A percentile compares a stretch with the other conserved stretches of the same genome.
These are phyloP conservation scores for Nicator chloris DNA, from an alignment of 2,113 vertebrate species.

Conservation along the genomic window DNA sequence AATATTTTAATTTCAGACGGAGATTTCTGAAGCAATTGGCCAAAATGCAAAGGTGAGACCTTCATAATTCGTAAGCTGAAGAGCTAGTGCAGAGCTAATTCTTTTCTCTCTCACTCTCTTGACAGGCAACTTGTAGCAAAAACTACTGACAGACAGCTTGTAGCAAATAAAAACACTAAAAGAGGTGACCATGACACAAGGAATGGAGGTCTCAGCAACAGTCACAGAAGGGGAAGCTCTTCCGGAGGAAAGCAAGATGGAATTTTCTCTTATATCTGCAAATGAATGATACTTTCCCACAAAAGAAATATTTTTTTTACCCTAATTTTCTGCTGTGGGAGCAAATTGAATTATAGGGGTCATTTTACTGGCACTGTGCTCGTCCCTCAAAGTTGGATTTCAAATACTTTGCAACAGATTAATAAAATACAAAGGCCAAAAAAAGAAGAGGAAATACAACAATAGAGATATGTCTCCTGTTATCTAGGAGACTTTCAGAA, in stretches of 20 bases:
- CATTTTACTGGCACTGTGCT: not conserved
- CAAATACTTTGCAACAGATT: not conserved
- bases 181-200: not conserved
- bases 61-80: not conserved
- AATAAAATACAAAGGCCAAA: not conserved
- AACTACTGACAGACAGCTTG: not conserved
- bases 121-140: not conserved
- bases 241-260: not conserved
- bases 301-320: not conserved
- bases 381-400: not conserved
- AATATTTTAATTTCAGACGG: not conserved
- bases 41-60: not conserved
- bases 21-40: not conserved
- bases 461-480: not conserved
- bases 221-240: not conserved
- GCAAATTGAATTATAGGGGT: not conserved
- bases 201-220: not conserved
- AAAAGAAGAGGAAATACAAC: not conserved
- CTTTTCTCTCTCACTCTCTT: not conserved
- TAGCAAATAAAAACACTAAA: not conserved
- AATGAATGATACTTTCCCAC: not conserved
- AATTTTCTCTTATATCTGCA: not conserved
- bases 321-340: not conserved
- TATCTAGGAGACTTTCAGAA: not conserved
- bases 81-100: not conserved